phyloP scores from a whole-genome alignment of 2,113 vertebrate genomes.

The Oncorhynchus masou region DNA sequence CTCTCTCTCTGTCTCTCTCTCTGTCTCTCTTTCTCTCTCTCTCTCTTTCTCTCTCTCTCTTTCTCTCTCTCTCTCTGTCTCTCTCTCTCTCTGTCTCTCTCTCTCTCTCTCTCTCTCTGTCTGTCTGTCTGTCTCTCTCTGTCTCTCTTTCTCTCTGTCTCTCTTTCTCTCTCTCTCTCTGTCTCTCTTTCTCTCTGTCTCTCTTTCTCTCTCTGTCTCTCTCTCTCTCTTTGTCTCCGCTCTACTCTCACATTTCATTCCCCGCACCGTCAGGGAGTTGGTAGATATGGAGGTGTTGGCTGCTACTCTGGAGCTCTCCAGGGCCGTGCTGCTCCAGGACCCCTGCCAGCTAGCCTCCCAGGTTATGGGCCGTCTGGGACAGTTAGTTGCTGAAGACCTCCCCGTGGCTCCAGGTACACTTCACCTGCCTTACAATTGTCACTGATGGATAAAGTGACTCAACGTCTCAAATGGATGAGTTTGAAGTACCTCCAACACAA shows the following conservation, averaged over 20 bases:
- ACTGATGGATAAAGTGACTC: too few species aligned
- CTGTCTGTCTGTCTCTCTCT: too few species aligned
- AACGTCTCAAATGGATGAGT: background rate
- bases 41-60: background rate
- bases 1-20: background rate
- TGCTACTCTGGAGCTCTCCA: constrained; percentile 65
- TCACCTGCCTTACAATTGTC: background rate
- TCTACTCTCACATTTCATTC: background rate
- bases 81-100: background rate
- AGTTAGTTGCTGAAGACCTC: constrained; percentile 61
- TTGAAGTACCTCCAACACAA: background rate
- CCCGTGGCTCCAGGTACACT: constrained; percentile 69
- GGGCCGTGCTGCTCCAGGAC: constrained; percentile 58
- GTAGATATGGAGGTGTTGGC: constrained; percentile 60
- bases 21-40: background rate
- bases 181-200: too few species aligned
- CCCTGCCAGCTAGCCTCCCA: constrained; percentile 74
- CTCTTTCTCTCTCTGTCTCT: too few species aligned
- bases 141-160: too few species aligned
- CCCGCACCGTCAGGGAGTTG: constrained; percentile 45
- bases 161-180: too few species aligned
- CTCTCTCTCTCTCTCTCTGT: too few species aligned
- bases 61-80: background rate
- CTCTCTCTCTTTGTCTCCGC: background rate
- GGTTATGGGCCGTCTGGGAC: constrained; percentile 64